These are phyloP conservation scores for Chelonoidis abingdonii DNA, from an alignment of 2,113 vertebrate genomes.

Conservation along the genomic window DNA sequence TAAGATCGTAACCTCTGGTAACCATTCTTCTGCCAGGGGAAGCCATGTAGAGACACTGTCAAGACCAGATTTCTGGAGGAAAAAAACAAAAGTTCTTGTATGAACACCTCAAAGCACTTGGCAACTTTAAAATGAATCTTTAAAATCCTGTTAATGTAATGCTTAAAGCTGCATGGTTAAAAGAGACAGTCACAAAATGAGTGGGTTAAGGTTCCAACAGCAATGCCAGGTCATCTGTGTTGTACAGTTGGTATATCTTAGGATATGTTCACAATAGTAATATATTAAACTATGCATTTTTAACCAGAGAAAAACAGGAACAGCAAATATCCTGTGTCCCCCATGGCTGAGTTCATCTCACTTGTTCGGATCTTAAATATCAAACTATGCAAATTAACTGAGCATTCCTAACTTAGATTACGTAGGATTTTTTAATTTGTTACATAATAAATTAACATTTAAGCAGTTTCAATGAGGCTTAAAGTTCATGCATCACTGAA, in stretches of 20 bases:
- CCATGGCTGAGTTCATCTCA: background rate
- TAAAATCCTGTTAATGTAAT: background rate
- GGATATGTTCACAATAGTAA: background rate
- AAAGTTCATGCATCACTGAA: background rate
- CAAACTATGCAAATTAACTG: background rate
- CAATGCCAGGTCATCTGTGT: background rate
- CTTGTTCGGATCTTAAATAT: background rate
- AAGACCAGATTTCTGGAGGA: constrained; percentile 88
- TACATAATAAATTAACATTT: background rate
- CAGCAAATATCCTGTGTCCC: background rate
- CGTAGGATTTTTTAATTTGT: background rate
- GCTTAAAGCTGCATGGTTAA: background rate
- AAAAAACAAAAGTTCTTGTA: background rate
- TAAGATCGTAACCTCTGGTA: constrained; percentile 95
- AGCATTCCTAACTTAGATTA: background rate
- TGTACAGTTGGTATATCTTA: background rate
- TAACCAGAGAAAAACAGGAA: background rate
- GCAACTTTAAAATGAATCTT: background rate
- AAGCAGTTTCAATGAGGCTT: background rate
- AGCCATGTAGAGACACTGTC: constrained; percentile 89
- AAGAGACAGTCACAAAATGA: background rate
- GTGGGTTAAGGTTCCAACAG: background rate
- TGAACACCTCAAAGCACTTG: background rate
- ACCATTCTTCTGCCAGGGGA: constrained; percentile 88
- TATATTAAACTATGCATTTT: background rate